phyloP scores from a whole-genome alignment of 2,888 invertebrate species.

The Pollenia labialis region DNA sequence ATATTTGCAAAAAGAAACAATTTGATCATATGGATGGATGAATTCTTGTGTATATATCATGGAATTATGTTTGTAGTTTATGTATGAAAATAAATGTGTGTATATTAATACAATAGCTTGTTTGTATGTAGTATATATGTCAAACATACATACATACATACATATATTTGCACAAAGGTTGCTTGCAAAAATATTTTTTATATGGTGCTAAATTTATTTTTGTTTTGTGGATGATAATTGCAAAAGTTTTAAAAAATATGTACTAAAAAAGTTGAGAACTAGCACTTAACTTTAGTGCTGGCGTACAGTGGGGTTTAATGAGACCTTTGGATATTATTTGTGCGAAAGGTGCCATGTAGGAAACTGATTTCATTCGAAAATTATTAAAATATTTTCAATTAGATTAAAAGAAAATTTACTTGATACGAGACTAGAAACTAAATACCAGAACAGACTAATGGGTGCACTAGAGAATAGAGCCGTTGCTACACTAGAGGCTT shows the following conservation, averaged over 20 bases:
- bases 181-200: not conserved
- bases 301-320: not conserved
- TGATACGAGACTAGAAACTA: too few species aligned
- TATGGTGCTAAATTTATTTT: not conserved
- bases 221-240: conserved; percentile 31
- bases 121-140: not conserved
- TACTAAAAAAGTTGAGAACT: conserved; percentile 13
- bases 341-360: not conserved
- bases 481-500: too few species aligned
- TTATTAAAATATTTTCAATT: too few species aligned
- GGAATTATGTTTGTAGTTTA: conserved; percentile 16
- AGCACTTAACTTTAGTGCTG: not conserved
- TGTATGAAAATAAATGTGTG: conserved; percentile 13
- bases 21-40: conserved; percentile 25
- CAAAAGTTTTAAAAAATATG: conserved; percentile 27
- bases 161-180: not conserved
- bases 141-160: not conserved
- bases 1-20: conserved; percentile 49
- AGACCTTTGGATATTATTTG: not conserved
- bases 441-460: too few species aligned
- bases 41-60: not conserved
- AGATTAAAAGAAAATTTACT: too few species aligned
- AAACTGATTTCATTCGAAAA: not conserved
- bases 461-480: too few species aligned
- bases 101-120: not conserved